Evolutionary conservation across 2,888 invertebrate species (phyloP), one percentile per base, ranked within the genome.

Genomic region (Leptogaster cylindrica): DNA sequence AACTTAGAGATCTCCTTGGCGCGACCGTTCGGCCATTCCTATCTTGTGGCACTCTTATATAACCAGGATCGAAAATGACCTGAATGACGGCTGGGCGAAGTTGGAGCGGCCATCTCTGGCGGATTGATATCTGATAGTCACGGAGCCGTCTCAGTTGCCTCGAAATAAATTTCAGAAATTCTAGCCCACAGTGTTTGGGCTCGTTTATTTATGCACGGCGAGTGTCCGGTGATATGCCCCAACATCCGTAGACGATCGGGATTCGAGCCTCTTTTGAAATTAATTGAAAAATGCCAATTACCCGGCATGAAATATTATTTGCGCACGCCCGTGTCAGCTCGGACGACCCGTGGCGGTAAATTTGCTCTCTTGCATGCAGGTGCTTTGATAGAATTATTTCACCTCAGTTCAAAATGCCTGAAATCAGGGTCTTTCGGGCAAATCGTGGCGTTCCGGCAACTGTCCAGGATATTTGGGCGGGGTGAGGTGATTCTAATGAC

Each of bases 271-370:
- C 36, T 36, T 48, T 25, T 50, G 51, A 64, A 67, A 67, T 67
- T 67, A 67, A 67, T 67, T 67, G 64, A 51, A 64, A 67, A 67
- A 63, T 67, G 67, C 63, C 67, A 67, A 67, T 67, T 67, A 67
- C 52, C 31, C 64, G 52, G 67, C 64, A 67, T 67, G 67, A 67
- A 63, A 63, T 67, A 67, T 67, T 67, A 67, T 67, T 67, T 67
- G 64, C 48, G 67, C 67, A 51, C 63, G 67, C 63, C 39, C 52
- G 36, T 39, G 64, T 48, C 50, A 48, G 61, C 18, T 14, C n/a
- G 67, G 61, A 25, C 48, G 46, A 36, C 36, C 61, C 33, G 46
- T 46, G 61, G 39, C 67, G 50, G 61, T 58, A 48, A 67, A 61
- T 61, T 67, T 61, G 67, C 67, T 61, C 48, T 39, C 61, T n/a